These are phyloP conservation scores for Esperia sulphurella DNA, from an alignment of 2,888 invertebrate genomes.

Conservation along the genomic window DNA sequence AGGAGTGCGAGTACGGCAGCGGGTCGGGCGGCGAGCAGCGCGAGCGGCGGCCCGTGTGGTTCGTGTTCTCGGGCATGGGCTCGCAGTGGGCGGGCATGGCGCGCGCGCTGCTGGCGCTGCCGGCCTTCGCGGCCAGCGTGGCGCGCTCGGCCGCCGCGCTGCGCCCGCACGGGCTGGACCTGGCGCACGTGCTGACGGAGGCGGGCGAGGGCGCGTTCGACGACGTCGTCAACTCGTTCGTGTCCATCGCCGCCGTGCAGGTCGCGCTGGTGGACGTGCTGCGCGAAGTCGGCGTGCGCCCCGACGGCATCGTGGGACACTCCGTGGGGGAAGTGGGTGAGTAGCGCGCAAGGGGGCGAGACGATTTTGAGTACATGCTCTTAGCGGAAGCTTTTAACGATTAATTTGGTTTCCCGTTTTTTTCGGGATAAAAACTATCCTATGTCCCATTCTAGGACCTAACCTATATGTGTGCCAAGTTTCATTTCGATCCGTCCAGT, in stretches of 20 bases:
- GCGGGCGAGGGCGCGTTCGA: slow-evolving; percentile 89
- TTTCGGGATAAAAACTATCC: too few species aligned
- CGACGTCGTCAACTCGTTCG: slow-evolving; percentile 93
- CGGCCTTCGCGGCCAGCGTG: slow-evolving; percentile 89
- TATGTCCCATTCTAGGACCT: too few species aligned
- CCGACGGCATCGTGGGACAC: slow-evolving; percentile 98
- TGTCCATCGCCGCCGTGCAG: slow-evolving; percentile 97
- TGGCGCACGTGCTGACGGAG: slow-evolving; percentile 88
- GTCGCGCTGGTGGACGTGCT: slow-evolving; percentile 96
- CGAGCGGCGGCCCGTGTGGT: slow-evolving; percentile 93
- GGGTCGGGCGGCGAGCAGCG: slow-evolving; percentile 72
- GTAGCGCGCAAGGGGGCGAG: too few species aligned
- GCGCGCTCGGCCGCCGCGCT: slow-evolving; percentile 87
- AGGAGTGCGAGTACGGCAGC: slow-evolving; percentile 3
- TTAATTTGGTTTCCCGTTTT: too few species aligned
- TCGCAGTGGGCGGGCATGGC: slow-evolving; percentile 99
- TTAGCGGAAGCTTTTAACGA: too few species aligned
- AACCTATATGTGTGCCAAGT: too few species aligned
- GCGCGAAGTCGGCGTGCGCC: slow-evolving; percentile 85
- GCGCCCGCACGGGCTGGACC: slow-evolving; percentile 88
- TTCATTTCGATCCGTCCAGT: too few species aligned
- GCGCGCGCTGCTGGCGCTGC: slow-evolving; percentile 89
- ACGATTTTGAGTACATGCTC: too few species aligned
- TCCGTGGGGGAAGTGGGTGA: slow-evolving; percentile 92
- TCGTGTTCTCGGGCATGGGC: slow-evolving; percentile 98